Conservation (phyloP, 2,888 invertebrate species). For the Argyresthia goedartella region DNA sequence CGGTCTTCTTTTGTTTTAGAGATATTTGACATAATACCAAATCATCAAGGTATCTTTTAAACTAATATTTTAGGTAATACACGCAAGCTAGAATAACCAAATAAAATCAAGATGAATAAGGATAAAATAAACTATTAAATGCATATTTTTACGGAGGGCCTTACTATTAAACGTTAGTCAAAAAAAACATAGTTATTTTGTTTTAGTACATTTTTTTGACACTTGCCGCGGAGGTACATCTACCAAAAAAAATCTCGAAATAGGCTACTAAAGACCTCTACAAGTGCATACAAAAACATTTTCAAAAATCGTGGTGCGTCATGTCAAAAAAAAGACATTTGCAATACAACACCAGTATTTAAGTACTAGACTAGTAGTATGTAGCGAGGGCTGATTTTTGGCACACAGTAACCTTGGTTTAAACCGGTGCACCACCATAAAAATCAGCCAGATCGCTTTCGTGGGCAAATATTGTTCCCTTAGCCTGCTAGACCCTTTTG, state of each 20-base stretch:
- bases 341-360: background rate
- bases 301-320: too few relatives aligned
- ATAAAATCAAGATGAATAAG: slow-evolving; percentile 3
- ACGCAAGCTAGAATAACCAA: background rate
- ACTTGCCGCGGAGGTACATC: background rate
- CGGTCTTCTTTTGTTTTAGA: too few relatives aligned
- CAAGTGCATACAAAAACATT: too few relatives aligned
- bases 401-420: too few relatives aligned
- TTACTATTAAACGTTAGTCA: slow-evolving; percentile 5
- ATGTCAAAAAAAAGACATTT: background rate
- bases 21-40: too few relatives aligned
- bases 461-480: too few relatives aligned
- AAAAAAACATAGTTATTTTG: background rate
- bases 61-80: background rate
- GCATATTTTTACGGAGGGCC: background rate
- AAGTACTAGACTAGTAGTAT: background rate
- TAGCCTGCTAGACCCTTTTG: too few relatives aligned
- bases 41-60: background rate
- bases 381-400: too few relatives aligned
- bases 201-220: background rate
- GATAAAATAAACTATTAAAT: slow-evolving; percentile 2
- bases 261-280: too few relatives aligned
- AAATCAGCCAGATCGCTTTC: too few relatives aligned
- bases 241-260: background rate
- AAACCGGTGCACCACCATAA: too few relatives aligned